Evolutionary conservation across 2,113 vertebrate genomes (phyloP).

Genomic region (Tapirus terrestris): DNA sequence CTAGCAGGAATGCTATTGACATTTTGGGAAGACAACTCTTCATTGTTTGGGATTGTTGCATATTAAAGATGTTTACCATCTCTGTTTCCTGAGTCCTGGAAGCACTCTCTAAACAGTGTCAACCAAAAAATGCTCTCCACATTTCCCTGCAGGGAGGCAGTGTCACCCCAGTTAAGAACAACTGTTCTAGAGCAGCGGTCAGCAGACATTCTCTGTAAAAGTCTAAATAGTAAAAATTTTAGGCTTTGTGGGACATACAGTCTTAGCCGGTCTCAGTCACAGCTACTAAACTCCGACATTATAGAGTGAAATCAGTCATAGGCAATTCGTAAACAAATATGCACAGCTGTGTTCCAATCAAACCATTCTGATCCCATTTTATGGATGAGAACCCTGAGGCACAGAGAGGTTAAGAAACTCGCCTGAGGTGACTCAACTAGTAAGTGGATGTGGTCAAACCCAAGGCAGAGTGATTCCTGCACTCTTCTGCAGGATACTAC

Average conservation of each 20-base stretch:
- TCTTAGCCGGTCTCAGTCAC: background rate
- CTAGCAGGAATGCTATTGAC: background rate
- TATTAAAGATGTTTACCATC: background rate
- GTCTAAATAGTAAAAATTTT: background rate
- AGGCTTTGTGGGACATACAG: background rate
- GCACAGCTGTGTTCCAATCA: background rate
- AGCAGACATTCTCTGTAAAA: background rate
- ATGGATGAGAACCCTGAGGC: background rate
- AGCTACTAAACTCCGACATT: background rate
- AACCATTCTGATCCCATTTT: background rate
- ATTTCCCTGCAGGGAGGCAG: background rate
- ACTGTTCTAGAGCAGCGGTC: background rate
- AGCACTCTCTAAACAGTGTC: background rate
- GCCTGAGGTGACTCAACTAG: background rate
- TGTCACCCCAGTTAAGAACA: background rate
- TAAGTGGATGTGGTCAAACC: background rate
- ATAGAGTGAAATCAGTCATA: background rate
- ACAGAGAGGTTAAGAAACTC: background rate
- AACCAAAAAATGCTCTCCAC: background rate
- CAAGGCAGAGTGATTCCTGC: background rate
- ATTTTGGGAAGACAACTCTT: constrained; percentile 7
- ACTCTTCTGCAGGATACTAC: background rate
- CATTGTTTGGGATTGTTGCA: background rate
- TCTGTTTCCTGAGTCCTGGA: background rate
- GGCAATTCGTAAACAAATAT: background rate